phyloP scores from a whole-genome alignment of 2,113 vertebrate genomes.

The Plectropomus leopardus region DNA sequence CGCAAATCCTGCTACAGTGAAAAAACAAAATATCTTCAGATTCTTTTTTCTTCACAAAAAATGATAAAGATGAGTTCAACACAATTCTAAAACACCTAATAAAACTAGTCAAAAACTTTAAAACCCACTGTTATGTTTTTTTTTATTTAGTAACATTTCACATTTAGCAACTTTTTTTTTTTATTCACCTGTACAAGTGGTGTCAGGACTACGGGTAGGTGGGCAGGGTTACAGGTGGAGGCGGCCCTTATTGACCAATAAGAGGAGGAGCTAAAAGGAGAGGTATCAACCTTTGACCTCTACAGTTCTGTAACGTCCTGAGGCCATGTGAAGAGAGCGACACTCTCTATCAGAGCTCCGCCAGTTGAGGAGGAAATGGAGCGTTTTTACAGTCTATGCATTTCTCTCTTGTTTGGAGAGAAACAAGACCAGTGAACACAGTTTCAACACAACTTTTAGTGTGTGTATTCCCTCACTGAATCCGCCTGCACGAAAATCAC shows the following conservation, averaged over 20 bases:
- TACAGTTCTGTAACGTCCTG: constrained; percentile 77
- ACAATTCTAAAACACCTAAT: constrained; percentile 97
- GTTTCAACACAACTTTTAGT: constrained; percentile 84
- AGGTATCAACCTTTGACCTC: constrained; percentile 77
- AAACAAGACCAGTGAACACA: constrained; percentile 80
- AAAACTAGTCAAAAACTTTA: constrained; percentile 97
- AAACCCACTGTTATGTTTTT: constrained; percentile 87
- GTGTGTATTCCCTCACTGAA: constrained; percentile 84
- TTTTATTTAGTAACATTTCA: constrained; percentile 86
- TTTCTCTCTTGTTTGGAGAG: constrained; percentile 57
- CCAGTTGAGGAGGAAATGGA: constrained; percentile 53
- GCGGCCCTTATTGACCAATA: constrained; percentile 58
- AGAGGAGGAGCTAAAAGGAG: constrained; percentile 75
- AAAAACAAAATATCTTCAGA: constrained; percentile 90
- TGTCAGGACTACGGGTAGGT: constrained; percentile 66
- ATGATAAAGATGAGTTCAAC: constrained; percentile 94
- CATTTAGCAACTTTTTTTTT: constrained; percentile 86
- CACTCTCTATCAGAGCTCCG: constrained; percentile 61
- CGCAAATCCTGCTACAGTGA: constrained; percentile 94
- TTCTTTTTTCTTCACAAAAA: constrained; percentile 88
- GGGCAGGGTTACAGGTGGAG: constrained; percentile 60
- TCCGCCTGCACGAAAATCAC: constrained; percentile 77
- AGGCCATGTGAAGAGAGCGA: constrained; percentile 69
- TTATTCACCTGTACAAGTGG: constrained; percentile 86
- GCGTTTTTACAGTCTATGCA: constrained; percentile 58